These are phyloP conservation scores for Campopleginae sp. DNA, from an alignment of 2,888 invertebrate genomes.

Conservation along the genomic window DNA sequence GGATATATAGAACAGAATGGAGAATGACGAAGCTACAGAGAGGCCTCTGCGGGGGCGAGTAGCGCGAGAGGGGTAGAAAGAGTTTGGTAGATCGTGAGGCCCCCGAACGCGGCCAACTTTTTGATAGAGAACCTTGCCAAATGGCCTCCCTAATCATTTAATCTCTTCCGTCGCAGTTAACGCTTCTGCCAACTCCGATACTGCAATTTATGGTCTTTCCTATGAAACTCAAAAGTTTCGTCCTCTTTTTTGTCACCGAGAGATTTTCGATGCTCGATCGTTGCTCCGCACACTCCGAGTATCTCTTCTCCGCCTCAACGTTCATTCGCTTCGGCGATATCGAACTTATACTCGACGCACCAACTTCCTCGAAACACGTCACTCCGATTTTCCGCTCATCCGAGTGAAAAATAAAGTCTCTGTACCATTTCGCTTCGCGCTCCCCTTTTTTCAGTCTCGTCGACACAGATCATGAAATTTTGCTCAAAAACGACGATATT, in stretches of 20 bases:
- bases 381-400: constrained; percentile 61
- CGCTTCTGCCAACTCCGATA: constrained; percentile 74
- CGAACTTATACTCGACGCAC: constrained; percentile 31
- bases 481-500: too few species aligned
- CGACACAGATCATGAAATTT: too few species aligned
- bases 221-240: constrained; percentile 70
- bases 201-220: constrained; percentile 74
- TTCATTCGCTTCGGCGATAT: constrained; percentile 32
- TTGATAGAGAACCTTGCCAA: constrained; percentile 73
- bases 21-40: constrained; percentile 36
- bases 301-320: background rate
- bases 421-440: constrained; percentile 6
- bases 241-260: constrained; percentile 51
- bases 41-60: background rate
- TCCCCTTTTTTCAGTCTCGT: background rate
- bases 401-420: constrained; percentile 60
- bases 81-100: constrained; percentile 26
- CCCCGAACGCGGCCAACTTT: constrained; percentile 67
- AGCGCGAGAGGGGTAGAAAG: constrained; percentile 35
- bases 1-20: constrained; percentile 22
- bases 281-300: background rate
- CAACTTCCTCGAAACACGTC: constrained; percentile 42
- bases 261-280: constrained; percentile 23
- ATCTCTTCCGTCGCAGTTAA: constrained; percentile 75
- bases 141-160: constrained; percentile 76